A percentile compares a stretch with the other conserved stretches of the same genome.
Evolutionary conservation across 2,113 vertebrate species (phyloP).

Genomic region (Sinosuthora webbiana): DNA sequence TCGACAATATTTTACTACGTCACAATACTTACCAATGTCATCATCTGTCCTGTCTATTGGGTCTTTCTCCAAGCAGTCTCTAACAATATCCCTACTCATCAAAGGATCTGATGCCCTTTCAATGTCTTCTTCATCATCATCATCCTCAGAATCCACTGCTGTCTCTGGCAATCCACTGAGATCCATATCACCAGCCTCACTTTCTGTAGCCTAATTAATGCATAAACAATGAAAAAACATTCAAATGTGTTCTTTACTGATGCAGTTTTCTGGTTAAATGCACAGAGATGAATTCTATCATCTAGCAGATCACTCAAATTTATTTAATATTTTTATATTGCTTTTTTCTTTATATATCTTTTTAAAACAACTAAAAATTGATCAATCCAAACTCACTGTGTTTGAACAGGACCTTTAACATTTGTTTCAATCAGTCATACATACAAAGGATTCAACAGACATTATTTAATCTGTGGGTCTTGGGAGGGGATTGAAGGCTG

Average conservation of each 20-base stretch:
- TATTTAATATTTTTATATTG: not conserved
- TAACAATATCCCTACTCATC: constrained; percentile 96
- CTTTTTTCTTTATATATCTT: not conserved
- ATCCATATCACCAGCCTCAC: constrained; percentile 98
- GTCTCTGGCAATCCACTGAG: constrained; percentile 96
- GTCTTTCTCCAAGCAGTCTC: constrained; percentile 98
- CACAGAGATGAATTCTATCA: not conserved
- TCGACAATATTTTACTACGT: not conserved
- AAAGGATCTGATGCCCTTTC: constrained; percentile 94
- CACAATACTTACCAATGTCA: constrained; percentile 87
- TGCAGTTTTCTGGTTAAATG: not conserved
- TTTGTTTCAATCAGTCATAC: not conserved
- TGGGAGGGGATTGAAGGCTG: not conserved
- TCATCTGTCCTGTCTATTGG: constrained; percentile 97
- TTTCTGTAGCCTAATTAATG: constrained; percentile 89
- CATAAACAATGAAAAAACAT: not conserved
- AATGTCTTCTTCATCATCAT: constrained; percentile 98
- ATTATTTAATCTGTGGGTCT: not conserved
- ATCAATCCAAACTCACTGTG: not conserved
- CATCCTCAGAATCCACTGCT: constrained; percentile 98
- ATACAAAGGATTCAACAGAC: not conserved
- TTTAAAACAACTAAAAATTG: not conserved
- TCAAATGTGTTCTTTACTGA: not conserved
- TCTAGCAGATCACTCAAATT: not conserved
- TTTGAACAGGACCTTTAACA: not conserved